These are phyloP conservation scores for Poecilia wingei DNA, from an alignment of 2,797 vertebrate genomes.

Conservation along the genomic window DNA sequence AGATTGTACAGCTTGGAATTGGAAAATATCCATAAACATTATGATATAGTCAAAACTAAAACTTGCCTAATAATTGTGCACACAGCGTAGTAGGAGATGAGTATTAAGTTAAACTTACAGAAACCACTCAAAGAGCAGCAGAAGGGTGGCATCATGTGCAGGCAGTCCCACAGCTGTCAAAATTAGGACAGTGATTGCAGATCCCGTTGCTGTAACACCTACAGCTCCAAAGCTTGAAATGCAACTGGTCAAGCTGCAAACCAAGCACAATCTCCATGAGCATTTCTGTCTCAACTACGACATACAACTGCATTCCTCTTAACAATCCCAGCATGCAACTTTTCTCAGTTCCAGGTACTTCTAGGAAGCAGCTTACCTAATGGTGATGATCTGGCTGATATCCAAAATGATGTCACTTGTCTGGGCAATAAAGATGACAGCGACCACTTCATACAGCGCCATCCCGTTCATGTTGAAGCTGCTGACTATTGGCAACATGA, in stretches of 20 bases:
- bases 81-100: background rate
- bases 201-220: background rate
- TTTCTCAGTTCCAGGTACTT: background rate
- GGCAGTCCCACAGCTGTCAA: rapidly evolving
- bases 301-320: background rate
- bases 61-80: too few relatives aligned
- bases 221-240: background rate
- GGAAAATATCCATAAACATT: too few relatives aligned
- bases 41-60: too few relatives aligned
- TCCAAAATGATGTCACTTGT: background rate
- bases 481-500: background rate
- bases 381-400: background rate
- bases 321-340: background rate
- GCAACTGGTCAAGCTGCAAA: background rate
- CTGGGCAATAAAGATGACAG: background rate
- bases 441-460: background rate
- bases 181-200: background rate
- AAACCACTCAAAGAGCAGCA: background rate
- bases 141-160: background rate
- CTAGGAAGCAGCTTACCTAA: rapidly evolving
- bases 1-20: too few relatives aligned
- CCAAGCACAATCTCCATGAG: background rate
- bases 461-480: background rate
- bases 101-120: background rate
- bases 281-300: background rate